phyloP scores from a whole-genome alignment of 2,113 vertebrate species.

The Oreochromis aureus region DNA sequence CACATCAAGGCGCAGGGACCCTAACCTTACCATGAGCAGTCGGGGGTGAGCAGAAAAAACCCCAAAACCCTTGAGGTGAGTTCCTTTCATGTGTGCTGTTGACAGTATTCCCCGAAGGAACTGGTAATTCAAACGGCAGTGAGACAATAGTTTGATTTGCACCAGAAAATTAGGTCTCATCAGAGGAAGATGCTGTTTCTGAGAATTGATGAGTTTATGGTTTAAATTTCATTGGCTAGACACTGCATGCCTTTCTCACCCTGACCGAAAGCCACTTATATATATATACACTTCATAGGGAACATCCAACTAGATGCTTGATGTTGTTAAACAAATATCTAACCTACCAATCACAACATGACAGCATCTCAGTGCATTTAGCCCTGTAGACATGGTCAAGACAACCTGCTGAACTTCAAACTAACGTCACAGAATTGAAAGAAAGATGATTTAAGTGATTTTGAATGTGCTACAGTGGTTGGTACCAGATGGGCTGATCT shows the following conservation, averaged over 20 bases:
- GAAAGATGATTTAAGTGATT: not conserved
- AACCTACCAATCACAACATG: not conserved
- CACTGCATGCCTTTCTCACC: not conserved
- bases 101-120: not conserved
- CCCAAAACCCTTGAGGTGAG: not conserved
- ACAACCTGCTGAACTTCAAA: not conserved
- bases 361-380: not conserved
- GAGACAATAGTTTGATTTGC: not conserved
- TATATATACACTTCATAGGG: not conserved
- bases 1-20: not conserved
- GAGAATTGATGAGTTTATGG: not conserved
- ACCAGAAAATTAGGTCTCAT: not conserved
- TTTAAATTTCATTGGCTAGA: not conserved
- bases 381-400: not conserved
- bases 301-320: not conserved
- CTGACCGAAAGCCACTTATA: not conserved
- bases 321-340: not conserved
- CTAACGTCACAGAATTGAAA: not conserved
- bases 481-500: not conserved
- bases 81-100: not conserved
- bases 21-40: not conserved
- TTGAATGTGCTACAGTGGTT: not conserved
- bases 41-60: not conserved
- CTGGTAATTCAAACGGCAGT: accelerated
- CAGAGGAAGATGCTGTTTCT: not conserved